Evolutionary conservation across 2,797 vertebrate genomes (phyloP), one percentile per base, ranked within the genome.

Genomic region (Triplophysa bombifrons): DNA sequence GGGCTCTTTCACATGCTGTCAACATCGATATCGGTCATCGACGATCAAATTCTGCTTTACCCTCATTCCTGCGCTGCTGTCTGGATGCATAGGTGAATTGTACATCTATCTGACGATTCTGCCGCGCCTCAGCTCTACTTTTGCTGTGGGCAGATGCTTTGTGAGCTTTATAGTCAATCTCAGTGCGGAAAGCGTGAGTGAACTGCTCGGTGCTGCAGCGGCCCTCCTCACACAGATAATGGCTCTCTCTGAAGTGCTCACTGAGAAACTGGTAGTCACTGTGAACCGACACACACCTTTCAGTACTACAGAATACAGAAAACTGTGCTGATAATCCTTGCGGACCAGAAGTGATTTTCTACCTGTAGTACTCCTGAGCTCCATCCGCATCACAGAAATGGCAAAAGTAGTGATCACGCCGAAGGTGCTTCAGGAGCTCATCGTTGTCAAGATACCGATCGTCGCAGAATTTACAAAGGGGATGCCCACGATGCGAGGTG

Each of bases 81-180:
- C 98, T 89, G 0, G 94, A 94, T 0, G 94, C 68, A 0, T 95
- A 98, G 90, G 74, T 97, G 85, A 99, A 99, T 92, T 98, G 96
- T 41, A 99, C 92, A 90, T 99, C 98, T 0, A 99, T 99, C 55
- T 99, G 97, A 6, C 98, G 95, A 91, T 98, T 99, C 91, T 98
- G 98, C 11, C 98, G 91, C 0, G 98, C 98, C 88, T 99, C 98
- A 0, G 98, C 98, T 0, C 98, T 91, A 92, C 90, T 99, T 86
- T 97, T 97, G 93, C 98, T 99, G 91, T 99, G 98, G 16, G 90
- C 96, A n/a, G 95, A 90, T 0, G 93, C 97, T 87, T 95, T 96
- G 91, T 99, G 98, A 0, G 97, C 98, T 87, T 98, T 99, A 89
- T 96, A 98, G 91, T 99, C 98, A 0, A 99, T 99, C 85, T 99